These are phyloP conservation scores for Arbacia lixula DNA, from an alignment of 53 echinoderm and acorn worm genomes.

Conservation along the genomic window DNA sequence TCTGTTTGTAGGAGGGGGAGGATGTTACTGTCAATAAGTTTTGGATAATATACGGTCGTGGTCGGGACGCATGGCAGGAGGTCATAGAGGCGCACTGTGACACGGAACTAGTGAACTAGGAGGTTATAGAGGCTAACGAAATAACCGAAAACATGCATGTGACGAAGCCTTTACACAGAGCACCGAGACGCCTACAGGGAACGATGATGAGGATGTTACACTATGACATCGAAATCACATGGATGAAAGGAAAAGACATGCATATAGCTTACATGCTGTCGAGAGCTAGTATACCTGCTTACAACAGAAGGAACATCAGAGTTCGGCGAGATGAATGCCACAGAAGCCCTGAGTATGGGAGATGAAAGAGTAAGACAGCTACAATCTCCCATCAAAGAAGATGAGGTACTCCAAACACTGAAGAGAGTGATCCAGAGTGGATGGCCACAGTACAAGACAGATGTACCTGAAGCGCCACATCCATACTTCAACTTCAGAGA, in stretches of 20 bases:
- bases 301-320: constrained; percentile 14
- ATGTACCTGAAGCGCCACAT: background rate
- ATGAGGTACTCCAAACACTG: constrained; percentile 7
- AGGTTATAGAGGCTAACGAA: no score
- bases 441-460: constrained; percentile 55
- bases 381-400: background rate
- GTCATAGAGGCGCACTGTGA: no score
- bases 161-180: constrained; percentile 64
- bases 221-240: constrained; percentile 54
- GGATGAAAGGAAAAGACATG: constrained; percentile 53
- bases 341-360: background rate
- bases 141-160: no score
- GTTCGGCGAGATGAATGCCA: constrained; percentile 52
- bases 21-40: no score
- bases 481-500: constrained; percentile 62
- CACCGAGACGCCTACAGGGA: constrained; percentile 64
- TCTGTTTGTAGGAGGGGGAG: no score
- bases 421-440: constrained; percentile 25
- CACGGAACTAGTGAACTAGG: no score
- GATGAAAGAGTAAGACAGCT: background rate
- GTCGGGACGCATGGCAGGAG: no score
- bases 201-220: constrained; percentile 59
- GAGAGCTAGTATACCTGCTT: constrained; percentile 55
- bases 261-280: constrained; percentile 60
- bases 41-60: no score